Evolutionary conservation across 2,888 invertebrate genomes (phyloP), one percentile per base, ranked within the genome.

Genomic region (Siphonodentalium dalli): DNA sequence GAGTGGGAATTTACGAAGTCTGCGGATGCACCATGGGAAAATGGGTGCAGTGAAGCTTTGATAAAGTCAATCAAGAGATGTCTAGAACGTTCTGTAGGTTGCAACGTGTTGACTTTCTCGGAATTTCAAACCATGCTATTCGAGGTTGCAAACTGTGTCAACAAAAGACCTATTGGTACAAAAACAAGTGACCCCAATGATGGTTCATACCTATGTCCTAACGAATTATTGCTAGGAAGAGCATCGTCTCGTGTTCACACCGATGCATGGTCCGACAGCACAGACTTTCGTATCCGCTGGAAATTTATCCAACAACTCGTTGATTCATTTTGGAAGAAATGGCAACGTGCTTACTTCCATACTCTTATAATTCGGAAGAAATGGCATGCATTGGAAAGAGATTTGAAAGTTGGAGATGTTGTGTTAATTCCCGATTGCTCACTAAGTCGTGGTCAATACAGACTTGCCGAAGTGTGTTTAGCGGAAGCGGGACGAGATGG

Each of bases 291-390:
- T 15, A 23, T 18, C 11, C 20, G 50, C 13, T 50, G 43, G 42
- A 42, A 50, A 27, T 37, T 50, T 26, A 34, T 50, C 11, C 42
- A 50, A 20, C 38, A 41, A n/a, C 34, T 50, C 11, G 29, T 43
- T 6, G 24, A 50, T 43, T 31, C 42, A 7, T 50, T 50, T 29
- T 43, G 43, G 50, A 43, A 24, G 13, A 29, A 18, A 23, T 50
- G 38, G 50, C 23, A 18, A 2, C 23, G 34, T 7, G 44, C 44
- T 24, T 50, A 31, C 29, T 42, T 50, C 37, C 42, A 29, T 20
- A 42, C 51, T 15, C 27, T 51, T n/a, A 51, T 51, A 26, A 37
- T 51, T 44, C 21, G 44, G 2, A 44, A 51, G 27, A 44, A 51
- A 33, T 51, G 51, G 44, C 51, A 51, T 26, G 27, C 31, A 6